Evolutionary conservation across 2,888 invertebrate genomes (phyloP).

Genomic region (Gerris lacustris): DNA sequence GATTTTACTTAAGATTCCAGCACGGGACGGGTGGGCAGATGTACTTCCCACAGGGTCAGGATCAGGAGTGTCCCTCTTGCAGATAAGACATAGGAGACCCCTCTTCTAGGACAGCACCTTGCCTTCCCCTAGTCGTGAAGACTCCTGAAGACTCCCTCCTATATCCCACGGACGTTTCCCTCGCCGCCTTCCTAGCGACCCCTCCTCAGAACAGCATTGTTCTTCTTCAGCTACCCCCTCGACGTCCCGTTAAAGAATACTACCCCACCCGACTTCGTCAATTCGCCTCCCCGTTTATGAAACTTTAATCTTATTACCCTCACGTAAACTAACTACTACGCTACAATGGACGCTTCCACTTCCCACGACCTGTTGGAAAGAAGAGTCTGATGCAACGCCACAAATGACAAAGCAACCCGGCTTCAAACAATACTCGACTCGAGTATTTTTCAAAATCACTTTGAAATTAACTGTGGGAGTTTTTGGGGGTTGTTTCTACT

Average conservation of each 20-base stretch:
- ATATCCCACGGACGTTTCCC: neutral
- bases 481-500: neutral
- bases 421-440: neutral
- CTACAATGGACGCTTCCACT: neutral
- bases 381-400: neutral
- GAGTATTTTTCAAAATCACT: neutral
- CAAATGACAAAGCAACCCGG: neutral
- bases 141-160: neutral
- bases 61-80: neutral
- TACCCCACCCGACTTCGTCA: neutral
- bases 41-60: conserved; percentile 3
- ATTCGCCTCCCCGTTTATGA: neutral
- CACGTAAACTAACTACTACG: neutral
- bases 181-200: no score
- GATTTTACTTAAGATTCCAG: neutral
- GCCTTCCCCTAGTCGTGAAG: neutral
- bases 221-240: neutral
- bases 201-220: neutral
- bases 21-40: conserved; percentile 3
- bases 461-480: conserved; percentile 1
- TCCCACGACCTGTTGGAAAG: neutral
- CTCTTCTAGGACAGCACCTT: neutral
- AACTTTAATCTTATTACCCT: neutral
- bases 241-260: neutral
- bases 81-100: neutral